These are phyloP conservation scores for Poeciliopsis prolifica DNA, from an alignment of 2,113 vertebrate genomes.

Conservation along the genomic window DNA sequence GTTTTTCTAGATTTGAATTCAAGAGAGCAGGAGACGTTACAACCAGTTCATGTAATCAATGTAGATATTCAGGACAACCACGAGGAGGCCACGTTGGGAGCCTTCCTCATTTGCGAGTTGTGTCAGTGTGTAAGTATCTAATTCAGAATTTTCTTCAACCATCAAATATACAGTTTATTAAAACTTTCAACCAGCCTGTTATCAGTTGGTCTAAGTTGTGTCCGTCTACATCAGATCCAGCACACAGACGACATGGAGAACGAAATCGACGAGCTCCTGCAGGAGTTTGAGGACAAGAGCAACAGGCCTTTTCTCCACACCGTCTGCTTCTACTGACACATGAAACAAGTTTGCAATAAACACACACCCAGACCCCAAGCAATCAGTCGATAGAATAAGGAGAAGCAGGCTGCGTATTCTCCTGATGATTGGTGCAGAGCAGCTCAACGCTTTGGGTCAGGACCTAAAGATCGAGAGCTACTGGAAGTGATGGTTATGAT, in stretches of 20 bases:
- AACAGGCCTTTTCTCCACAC: slow-evolving; percentile 96
- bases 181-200: background rate
- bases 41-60: slow-evolving; percentile 96
- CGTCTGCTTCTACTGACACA: slow-evolving; percentile 95
- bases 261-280: slow-evolving; percentile 96
- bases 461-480: slow-evolving; percentile 48
- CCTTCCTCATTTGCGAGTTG: slow-evolving; percentile 98
- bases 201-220: background rate
- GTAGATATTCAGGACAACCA: slow-evolving; percentile 99
- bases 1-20: slow-evolving; percentile 81
- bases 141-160: background rate
- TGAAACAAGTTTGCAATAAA: slow-evolving; percentile 60
- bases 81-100: slow-evolving; percentile 95
- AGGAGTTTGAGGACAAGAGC: slow-evolving; percentile 99
- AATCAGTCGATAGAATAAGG: slow-evolving; percentile 41
- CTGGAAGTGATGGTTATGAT: slow-evolving; percentile 31
- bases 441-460: slow-evolving; percentile 27
- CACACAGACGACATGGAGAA: slow-evolving; percentile 99
- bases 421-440: slow-evolving; percentile 14
- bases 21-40: slow-evolving; percentile 94
- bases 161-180: background rate
- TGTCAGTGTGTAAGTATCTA: slow-evolving; percentile 95
- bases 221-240: slow-evolving; percentile 85
- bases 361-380: slow-evolving; percentile 49
- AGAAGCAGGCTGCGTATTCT: slow-evolving; percentile 23